Percentiles rank a stretch among this genome's conserved stretches.
These are phyloP conservation scores for Drosophila rellima DNA, from an alignment of 2,888 invertebrate genomes.

Conservation along the genomic window DNA sequence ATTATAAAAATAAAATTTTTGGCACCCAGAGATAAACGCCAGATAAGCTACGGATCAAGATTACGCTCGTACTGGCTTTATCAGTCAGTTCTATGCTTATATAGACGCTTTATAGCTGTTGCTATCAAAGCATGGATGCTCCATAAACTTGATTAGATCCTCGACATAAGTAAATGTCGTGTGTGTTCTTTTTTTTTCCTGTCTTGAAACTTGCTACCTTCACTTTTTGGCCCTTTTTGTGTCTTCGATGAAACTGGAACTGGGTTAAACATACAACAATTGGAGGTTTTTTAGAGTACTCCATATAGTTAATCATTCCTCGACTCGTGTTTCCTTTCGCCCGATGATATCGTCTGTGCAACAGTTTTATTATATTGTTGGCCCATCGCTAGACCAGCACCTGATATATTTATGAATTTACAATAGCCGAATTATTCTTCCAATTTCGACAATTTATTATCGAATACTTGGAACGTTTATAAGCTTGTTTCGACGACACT, in stretches of 20 bases:
- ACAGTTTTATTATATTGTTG: constrained; percentile 45
- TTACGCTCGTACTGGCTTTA: constrained; percentile 48
- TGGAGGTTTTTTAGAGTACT: constrained; percentile 22
- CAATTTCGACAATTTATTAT: constrained; percentile 81
- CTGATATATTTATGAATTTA: constrained; percentile 82
- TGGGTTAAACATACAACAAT: constrained; percentile 62
- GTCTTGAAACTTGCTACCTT: constrained; percentile 34
- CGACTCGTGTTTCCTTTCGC: constrained; percentile 19
- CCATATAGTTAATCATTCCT: constrained; percentile 1
- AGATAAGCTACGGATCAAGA: constrained; percentile 69
- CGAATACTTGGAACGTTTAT: constrained; percentile 69
- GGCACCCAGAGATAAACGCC: constrained; percentile 69
- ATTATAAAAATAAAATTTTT: constrained; percentile 20
- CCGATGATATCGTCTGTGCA: constrained; percentile 27
- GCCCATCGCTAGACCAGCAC: constrained; percentile 55
- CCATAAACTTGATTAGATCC: constrained; percentile 68
- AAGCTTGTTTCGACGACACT: constrained; percentile 47
- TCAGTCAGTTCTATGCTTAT: constrained; percentile 42
- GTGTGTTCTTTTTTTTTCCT: constrained; percentile 34
- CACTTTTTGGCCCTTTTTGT: constrained; percentile 19
- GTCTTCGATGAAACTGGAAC: constrained; percentile 28
- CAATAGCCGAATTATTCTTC: constrained; percentile 69
- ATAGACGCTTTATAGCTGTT: constrained; percentile 46
- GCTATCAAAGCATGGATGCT: constrained; percentile 65
- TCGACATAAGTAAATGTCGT: background rate